These are phyloP conservation scores for Pseudorhiza aurosa DNA, from an alignment of 30 jellyfish, hydroid and myxozoan species.

Conservation along the genomic window DNA sequence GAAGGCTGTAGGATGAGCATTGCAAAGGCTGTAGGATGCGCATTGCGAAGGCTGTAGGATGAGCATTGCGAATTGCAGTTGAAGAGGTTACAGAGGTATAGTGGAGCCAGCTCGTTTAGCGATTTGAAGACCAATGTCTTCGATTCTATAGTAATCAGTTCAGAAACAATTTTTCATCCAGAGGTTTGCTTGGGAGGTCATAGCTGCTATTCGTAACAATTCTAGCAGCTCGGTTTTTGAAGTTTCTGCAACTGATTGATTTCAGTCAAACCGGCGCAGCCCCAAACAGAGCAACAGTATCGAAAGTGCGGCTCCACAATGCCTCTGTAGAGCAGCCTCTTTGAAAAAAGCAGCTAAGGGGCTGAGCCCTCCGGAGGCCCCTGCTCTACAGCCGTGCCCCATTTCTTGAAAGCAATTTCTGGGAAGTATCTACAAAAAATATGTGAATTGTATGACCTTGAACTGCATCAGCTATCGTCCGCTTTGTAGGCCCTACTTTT, in stretches of 20 bases:
- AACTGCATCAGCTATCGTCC: too few species aligned
- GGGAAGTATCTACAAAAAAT: too few species aligned
- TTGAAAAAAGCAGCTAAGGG: too few species aligned
- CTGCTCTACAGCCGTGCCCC: too few species aligned
- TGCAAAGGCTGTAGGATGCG: too few species aligned
- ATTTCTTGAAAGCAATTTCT: too few species aligned
- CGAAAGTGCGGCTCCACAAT: slow-evolving; percentile 2
- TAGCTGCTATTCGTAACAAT: not conserved
- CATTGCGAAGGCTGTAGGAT: slow-evolving; percentile 7
- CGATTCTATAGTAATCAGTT: not conserved
- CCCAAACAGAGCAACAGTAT: slow-evolving; percentile 14
- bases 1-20: too few species aligned
- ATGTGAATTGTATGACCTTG: too few species aligned
- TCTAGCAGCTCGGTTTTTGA: slow-evolving; percentile 1
- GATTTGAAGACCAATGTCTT: slow-evolving; percentile 15
- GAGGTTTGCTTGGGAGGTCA: not conserved
- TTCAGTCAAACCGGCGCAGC: slow-evolving; percentile 9
- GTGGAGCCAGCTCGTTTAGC: slow-evolving; percentile 48
- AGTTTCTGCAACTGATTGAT: not conserved
- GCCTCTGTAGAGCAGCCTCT: too few species aligned
- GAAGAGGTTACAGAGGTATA: not conserved
- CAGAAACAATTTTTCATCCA: not conserved
- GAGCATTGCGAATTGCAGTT: not conserved
- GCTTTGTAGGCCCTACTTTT: too few species aligned
- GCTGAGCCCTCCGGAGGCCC: too few species aligned